Conservation (phyloP, 2,113 vertebrate species). For the Tympanuchus pallidicinctus region DNA sequence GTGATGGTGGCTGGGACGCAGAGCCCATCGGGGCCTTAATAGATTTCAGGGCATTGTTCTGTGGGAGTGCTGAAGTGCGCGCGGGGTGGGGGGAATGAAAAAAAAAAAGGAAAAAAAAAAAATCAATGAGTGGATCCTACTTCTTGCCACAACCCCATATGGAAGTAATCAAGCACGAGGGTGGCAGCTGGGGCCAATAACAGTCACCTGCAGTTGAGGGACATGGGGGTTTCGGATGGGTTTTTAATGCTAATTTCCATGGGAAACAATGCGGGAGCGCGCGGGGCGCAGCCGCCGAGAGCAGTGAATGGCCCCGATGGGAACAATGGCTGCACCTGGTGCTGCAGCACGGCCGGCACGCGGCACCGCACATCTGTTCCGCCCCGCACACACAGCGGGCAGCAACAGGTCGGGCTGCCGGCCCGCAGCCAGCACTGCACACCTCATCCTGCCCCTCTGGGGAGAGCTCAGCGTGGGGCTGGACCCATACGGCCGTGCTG, state of each 20-base stretch:
- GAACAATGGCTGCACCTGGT: constrained; percentile 98
- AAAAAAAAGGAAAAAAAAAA: not conserved
- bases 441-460: not conserved
- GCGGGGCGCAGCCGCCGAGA: constrained; percentile 79
- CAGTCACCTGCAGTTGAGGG: constrained; percentile 94
- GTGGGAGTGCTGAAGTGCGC: constrained; percentile 49
- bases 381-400: constrained; percentile 51
- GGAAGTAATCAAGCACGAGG: constrained; percentile 95
- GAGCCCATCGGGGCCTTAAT: constrained; percentile 68
- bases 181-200: constrained; percentile 96
- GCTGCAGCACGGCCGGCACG: constrained; percentile 77
- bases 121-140: constrained; percentile 80
- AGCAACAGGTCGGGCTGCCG: constrained; percentile 81
- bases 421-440: not conserved
- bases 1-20: constrained; percentile 64
- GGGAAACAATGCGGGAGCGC: constrained; percentile 81
- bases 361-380: constrained; percentile 91
- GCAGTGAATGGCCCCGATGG: constrained; percentile 81
- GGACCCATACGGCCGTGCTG: no score
- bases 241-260: constrained; percentile 86
- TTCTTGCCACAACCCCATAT: constrained; percentile 88
- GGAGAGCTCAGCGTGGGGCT: not conserved
- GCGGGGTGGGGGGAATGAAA: not conserved
- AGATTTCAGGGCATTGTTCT: constrained; percentile 78
- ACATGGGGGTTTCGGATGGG: constrained; percentile 79